These are phyloP conservation scores for Styela clava DNA, from an alignment of 23 tunicate genomes.

Conservation along the genomic window DNA sequence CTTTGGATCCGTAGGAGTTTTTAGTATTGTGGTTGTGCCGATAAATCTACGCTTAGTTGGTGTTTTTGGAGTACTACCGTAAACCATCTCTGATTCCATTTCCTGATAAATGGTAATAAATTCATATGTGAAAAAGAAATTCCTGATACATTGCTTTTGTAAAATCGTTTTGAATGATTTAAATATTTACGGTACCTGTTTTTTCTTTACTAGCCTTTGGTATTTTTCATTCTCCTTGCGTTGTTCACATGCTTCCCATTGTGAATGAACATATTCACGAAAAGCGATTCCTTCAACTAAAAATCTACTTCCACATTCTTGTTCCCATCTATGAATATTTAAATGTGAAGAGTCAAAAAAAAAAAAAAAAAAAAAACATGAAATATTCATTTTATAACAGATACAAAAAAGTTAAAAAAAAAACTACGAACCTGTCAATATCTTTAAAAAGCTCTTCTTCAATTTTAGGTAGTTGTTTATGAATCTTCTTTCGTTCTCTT, in stretches of 20 bases:
- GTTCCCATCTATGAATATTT: slow-evolving; percentile 71
- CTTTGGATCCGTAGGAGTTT: slow-evolving; percentile 63
- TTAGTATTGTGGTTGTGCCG: slow-evolving; percentile 69
- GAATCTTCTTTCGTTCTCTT: slow-evolving; percentile 61
- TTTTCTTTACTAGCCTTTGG: slow-evolving; percentile 53
- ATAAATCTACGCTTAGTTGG: slow-evolving; percentile 78
- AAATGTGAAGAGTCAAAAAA: too few relatives aligned
- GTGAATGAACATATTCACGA: slow-evolving; percentile 64
- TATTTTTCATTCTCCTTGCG: slow-evolving; percentile 70
- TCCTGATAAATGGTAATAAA: too few relatives aligned
- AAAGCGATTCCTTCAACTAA: slow-evolving; percentile 80
- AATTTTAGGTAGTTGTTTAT: slow-evolving; percentile 84
- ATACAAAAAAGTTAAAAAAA: too few relatives aligned
- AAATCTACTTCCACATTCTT: slow-evolving; percentile 43
- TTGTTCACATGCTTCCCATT: slow-evolving; percentile 82
- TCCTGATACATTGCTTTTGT: too few relatives aligned
- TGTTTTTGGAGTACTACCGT: slow-evolving; percentile 81
- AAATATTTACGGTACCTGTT: too few relatives aligned
- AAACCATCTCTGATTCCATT: slow-evolving; percentile 70
- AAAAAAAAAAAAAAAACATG: not conserved
- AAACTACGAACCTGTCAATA: slow-evolving; percentile 58
- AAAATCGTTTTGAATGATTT: too few relatives aligned
- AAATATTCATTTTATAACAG: too few relatives aligned
- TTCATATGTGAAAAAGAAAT: not conserved
- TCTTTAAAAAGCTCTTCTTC: slow-evolving; percentile 80